Evolutionary conservation across 2,113 vertebrate species (phyloP).

Genomic region (Natator depressus): DNA sequence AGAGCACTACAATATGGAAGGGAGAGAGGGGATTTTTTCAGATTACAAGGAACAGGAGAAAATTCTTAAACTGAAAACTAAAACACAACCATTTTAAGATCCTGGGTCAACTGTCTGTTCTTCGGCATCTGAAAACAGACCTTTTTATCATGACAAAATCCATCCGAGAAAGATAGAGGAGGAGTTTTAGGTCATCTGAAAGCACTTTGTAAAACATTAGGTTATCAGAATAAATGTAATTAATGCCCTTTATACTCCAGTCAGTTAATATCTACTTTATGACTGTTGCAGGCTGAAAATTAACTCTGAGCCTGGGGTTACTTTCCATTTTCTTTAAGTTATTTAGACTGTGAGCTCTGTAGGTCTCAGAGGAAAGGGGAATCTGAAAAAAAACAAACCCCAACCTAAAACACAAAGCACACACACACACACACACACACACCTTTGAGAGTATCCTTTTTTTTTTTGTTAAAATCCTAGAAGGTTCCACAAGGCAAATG

Average conservation of each 20-base stretch:
- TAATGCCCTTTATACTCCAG: background rate
- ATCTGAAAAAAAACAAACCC: background rate
- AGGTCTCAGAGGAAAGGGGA: background rate
- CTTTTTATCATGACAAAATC: conserved; percentile 10
- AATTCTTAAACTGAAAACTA: conserved; percentile 36
- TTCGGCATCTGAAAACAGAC: background rate
- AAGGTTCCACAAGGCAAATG: background rate
- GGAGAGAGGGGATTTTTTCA: background rate
- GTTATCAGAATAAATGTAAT: background rate
- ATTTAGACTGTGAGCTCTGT: background rate
- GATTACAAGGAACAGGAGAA: background rate
- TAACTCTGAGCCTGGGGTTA: background rate
- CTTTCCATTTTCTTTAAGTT: background rate
- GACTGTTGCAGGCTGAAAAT: background rate
- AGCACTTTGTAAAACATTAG: background rate
- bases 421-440: no score
- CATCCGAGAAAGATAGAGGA: background rate
- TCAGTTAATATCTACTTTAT: background rate
- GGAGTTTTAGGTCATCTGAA: background rate
- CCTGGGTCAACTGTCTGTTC: background rate
- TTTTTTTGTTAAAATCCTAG: background rate
- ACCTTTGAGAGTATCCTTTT: background rate
- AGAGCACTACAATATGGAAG: background rate
- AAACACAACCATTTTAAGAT: background rate
- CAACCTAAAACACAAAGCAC: no score